These are phyloP conservation scores for Ophioninae sp. DNA, from an alignment of 2,888 invertebrate species.

Conservation along the genomic window DNA sequence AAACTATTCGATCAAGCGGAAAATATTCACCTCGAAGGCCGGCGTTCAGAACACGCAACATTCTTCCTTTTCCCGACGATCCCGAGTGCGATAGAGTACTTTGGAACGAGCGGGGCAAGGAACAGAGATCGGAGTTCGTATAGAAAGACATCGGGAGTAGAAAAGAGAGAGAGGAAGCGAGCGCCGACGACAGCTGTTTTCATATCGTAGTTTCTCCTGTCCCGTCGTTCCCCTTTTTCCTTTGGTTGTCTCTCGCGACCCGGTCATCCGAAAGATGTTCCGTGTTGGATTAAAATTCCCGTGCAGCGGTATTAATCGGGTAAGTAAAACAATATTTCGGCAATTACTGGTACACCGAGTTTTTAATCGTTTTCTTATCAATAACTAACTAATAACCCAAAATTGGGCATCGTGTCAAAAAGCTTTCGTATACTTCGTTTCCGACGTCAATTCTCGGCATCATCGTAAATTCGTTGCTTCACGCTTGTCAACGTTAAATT, in stretches of 20 bases:
- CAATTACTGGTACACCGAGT: neutral
- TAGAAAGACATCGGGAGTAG: neutral
- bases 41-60: conserved; percentile 73
- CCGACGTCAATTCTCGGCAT: conserved; percentile 35
- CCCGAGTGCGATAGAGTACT: conserved; percentile 37
- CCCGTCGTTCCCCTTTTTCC: conserved; percentile 75
- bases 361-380: neutral
- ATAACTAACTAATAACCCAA: neutral
- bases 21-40: conserved; percentile 69
- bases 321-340: conserved; percentile 69
- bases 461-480: conserved; percentile 1
- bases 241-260: conserved; percentile 71
- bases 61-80: conserved; percentile 70
- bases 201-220: conserved; percentile 58
- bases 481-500: neutral
- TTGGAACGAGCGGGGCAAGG: conserved; percentile 6
- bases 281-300: conserved; percentile 81
- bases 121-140: conserved; percentile 5
- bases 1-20: neutral
- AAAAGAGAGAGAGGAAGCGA: conserved; percentile 27
- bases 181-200: conserved; percentile 74
- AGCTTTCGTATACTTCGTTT: conserved; percentile 24
- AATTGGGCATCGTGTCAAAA: conserved; percentile 4
- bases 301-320: conserved; percentile 78
- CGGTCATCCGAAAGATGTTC: conserved; percentile 79